These are phyloP conservation scores for Pitta sordida DNA, from an alignment of 2,113 vertebrate genomes.

Conservation along the genomic window DNA sequence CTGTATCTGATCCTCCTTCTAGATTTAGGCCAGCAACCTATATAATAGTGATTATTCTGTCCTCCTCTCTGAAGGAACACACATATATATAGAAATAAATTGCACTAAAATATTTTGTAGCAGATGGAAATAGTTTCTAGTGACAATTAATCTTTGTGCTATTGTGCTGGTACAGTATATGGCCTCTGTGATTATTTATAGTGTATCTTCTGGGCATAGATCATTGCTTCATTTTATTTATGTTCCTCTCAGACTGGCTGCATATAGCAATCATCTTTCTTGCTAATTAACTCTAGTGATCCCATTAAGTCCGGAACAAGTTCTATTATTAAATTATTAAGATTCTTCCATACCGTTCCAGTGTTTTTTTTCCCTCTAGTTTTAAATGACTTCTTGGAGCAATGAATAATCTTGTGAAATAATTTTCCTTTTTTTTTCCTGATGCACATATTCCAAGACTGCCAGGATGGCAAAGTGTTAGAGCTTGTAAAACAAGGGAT, in stretches of 20 bases:
- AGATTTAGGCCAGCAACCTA: not conserved
- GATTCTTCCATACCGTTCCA: not conserved
- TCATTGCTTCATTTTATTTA: slow-evolving; percentile 25
- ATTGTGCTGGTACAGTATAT: not conserved
- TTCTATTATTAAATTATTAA: slow-evolving; percentile 47
- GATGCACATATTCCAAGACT: not conserved
- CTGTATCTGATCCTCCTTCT: not conserved
- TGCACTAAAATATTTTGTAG: not conserved
- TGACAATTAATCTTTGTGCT: not conserved
- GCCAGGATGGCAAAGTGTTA: not conserved
- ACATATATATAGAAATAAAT: not conserved
- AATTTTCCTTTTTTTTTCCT: not conserved
- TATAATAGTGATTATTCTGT: not conserved
- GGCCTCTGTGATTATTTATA: not conserved
- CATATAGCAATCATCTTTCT: slow-evolving; percentile 7
- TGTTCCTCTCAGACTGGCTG: not conserved
- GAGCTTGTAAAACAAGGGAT: not conserved
- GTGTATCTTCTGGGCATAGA: not conserved
- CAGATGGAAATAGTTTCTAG: not conserved
- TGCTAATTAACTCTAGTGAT: slow-evolving; percentile 41
- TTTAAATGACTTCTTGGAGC: not conserved
- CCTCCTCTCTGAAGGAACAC: not conserved
- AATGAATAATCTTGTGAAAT: not conserved
- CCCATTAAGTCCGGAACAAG: slow-evolving; percentile 8
- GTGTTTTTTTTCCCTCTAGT: not conserved